Evolutionary conservation across 2,113 vertebrate genomes (phyloP).

Genomic region (Riparia riparia): DNA sequence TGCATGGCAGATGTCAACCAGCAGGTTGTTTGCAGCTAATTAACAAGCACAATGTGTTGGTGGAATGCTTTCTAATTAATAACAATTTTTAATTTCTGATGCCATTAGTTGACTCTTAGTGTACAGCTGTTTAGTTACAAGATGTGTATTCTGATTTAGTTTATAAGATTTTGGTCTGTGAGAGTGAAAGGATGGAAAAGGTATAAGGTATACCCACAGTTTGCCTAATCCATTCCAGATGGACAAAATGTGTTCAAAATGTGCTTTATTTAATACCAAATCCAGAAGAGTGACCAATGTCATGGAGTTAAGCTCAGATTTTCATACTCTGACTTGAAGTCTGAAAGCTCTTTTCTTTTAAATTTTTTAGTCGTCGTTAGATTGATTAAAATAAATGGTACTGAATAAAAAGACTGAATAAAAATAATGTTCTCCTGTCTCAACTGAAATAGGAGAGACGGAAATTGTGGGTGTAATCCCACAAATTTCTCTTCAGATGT

Average conservation of each 20-base stretch:
- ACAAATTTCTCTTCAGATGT: not conserved
- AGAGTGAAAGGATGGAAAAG: not conserved
- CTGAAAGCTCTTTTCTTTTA: not conserved
- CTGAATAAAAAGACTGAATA: not conserved
- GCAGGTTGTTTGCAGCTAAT: conserved; percentile 39
- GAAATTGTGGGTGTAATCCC: not conserved
- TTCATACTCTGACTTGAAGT: not conserved
- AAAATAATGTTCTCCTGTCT: not conserved
- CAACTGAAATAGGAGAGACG: not conserved
- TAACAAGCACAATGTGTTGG: conserved; percentile 8
- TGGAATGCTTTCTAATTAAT: conserved; percentile 23
- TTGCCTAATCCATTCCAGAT: conserved; percentile 43
- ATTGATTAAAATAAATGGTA: not conserved
- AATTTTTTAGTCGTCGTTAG: not conserved
- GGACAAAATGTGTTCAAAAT: not conserved
- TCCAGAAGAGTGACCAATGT: not conserved
- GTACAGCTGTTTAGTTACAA: not conserved
- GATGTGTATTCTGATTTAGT: not conserved
- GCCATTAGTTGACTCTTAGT: not conserved
- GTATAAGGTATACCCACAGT: not conserved
- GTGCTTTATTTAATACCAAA: conserved; percentile 18
- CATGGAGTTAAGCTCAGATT: not conserved
- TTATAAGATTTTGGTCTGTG: not conserved
- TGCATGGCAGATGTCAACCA: conserved; percentile 50
- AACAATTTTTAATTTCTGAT: conserved; percentile 26